These are phyloP conservation scores for Litocranius walleri DNA, from an alignment of 2,113 vertebrate species.

Conservation along the genomic window DNA sequence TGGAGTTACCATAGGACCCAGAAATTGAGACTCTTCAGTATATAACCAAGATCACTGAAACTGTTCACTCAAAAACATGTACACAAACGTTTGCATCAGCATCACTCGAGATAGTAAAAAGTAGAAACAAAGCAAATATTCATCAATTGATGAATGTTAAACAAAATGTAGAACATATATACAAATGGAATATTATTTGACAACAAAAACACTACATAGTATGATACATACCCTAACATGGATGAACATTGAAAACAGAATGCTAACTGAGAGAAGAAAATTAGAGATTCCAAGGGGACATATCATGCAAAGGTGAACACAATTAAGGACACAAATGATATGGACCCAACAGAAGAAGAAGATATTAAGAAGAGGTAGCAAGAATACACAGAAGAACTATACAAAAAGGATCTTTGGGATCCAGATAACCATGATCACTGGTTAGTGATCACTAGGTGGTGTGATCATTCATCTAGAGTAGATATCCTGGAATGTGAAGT, in stretches of 20 bases:
- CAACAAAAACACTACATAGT: background rate
- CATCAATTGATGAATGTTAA: background rate
- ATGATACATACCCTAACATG: background rate
- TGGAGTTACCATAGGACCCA: background rate
- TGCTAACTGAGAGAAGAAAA: background rate
- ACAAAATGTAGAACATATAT: background rate
- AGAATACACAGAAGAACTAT: background rate
- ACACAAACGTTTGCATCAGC: background rate
- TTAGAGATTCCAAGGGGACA: background rate
- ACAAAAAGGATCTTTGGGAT: background rate
- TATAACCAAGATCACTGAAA: background rate
- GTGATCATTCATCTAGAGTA: background rate
- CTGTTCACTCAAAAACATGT: background rate
- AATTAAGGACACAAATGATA: background rate
- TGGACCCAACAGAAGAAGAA: background rate
- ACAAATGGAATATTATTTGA: background rate
- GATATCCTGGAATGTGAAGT: background rate
- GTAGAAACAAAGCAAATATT: background rate
- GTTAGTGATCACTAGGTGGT: background rate
- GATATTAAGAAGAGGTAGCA: background rate
- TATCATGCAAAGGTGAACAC: background rate
- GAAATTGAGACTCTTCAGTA: background rate
- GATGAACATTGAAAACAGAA: background rate
- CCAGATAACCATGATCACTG: background rate
- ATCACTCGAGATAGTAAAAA: background rate